Conservation (phyloP, 1,140 invertebrate genomes). For the Elymnias hypermnestra region DNA sequence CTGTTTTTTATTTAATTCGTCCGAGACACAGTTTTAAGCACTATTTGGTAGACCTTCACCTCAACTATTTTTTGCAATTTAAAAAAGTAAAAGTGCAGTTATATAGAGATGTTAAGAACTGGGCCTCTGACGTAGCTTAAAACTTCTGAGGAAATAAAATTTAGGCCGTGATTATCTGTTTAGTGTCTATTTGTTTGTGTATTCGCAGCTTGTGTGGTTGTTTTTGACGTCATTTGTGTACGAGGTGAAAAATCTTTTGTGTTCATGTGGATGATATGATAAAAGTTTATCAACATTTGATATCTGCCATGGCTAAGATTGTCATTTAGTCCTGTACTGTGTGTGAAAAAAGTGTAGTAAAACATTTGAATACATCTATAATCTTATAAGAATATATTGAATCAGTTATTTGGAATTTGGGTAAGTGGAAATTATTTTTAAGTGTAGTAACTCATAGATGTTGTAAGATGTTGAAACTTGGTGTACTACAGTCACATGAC, state of each 20-base stretch:
- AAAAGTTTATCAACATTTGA: slow-evolving; percentile 56
- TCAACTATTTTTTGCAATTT: slow-evolving; percentile 5
- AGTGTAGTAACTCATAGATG: too few relatives aligned
- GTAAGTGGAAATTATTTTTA: too few relatives aligned
- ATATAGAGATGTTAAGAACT: background rate
- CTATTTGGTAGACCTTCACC: slow-evolving; percentile 38
- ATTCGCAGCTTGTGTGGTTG: slow-evolving; percentile 37
- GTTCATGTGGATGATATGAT: slow-evolving; percentile 52
- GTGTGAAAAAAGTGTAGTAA: too few relatives aligned
- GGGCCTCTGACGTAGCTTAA: slow-evolving; percentile 32
- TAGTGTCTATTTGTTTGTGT: slow-evolving; percentile 48
- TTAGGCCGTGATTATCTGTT: slow-evolving; percentile 43
- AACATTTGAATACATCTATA: too few relatives aligned
- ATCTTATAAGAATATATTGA: too few relatives aligned
- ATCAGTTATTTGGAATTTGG: too few relatives aligned
- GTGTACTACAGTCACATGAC: too few relatives aligned
- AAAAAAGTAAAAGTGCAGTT: background rate
- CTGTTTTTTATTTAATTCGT: slow-evolving; percentile 44
- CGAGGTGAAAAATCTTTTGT: slow-evolving; percentile 49
- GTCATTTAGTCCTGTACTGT: slow-evolving; percentile 10
- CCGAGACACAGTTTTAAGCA: slow-evolving; percentile 35
- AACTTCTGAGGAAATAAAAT: slow-evolving; percentile 35
- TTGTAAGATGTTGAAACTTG: too few relatives aligned
- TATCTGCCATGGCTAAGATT: slow-evolving; percentile 43
- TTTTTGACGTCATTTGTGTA: slow-evolving; percentile 56